phyloP scores from a whole-genome alignment of 2,888 invertebrate genomes.

The Lacanobia wlatinum region DNA sequence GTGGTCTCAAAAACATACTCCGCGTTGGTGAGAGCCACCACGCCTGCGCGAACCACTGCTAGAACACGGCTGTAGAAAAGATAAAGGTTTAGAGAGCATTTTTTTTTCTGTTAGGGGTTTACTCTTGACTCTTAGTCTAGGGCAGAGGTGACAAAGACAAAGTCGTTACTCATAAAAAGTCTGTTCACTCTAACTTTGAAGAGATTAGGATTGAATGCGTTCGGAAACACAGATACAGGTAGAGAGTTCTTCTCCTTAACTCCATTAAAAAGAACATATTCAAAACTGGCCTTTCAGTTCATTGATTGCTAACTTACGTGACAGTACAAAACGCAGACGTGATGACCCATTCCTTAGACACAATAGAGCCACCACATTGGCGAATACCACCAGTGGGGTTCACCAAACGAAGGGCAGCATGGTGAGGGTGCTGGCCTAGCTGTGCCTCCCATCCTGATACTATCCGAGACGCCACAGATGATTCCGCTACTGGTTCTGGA shows the following conservation, averaged over 20 bases:
- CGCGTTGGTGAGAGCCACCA: not conserved
- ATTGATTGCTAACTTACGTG: not conserved
- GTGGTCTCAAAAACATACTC: not conserved
- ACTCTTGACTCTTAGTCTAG: too few species aligned
- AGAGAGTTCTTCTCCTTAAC: too few species aligned
- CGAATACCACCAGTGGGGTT: not conserved
- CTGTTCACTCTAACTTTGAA: too few species aligned
- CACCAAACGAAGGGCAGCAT: slow-evolving; percentile 9
- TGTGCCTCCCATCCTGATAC: slow-evolving; percentile 13
- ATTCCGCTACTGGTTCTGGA: not conserved
- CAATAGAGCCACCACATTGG: slow-evolving; percentile 9
- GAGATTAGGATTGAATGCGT: too few species aligned
- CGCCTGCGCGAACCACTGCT: slow-evolving; percentile 5
- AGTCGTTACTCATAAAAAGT: too few species aligned
- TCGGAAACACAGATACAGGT: too few species aligned
- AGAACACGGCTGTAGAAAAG: not conserved
- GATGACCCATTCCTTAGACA: slow-evolving; percentile 8
- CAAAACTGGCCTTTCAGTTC: too few species aligned
- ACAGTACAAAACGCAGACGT: not conserved
- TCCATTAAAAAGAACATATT: too few species aligned
- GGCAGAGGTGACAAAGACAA: too few species aligned
- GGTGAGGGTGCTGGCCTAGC: slow-evolving; percentile 7
- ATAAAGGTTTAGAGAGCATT: not conserved
- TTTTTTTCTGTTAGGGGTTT: too few species aligned
- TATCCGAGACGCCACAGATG: slow-evolving; percentile 8